These are phyloP conservation scores for Creontiades dilutus DNA, from an alignment of 2,888 invertebrate species.

Conservation along the genomic window DNA sequence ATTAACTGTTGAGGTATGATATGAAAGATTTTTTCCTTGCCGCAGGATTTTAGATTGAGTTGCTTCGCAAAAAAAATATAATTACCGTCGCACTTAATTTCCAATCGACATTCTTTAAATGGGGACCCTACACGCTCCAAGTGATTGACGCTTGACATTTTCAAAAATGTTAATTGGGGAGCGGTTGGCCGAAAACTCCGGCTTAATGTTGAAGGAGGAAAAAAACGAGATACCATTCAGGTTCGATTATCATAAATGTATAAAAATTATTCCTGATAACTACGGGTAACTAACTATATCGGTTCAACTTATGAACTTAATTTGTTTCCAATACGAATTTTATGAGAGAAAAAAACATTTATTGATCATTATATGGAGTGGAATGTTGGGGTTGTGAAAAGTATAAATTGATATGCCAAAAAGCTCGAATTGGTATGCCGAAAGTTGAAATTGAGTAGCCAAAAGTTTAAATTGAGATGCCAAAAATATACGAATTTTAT, in stretches of 20 bases:
- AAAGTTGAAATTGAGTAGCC: too few species aligned
- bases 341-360: too few species aligned
- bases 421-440: too few species aligned
- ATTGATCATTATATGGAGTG: too few species aligned
- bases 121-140: not conserved
- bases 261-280: not conserved
- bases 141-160: not conserved
- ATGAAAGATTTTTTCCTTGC: not conserved
- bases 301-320: too few species aligned
- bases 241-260: not conserved
- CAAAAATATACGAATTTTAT: too few species aligned
- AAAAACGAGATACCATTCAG: not conserved
- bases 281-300: not conserved
- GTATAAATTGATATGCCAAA: too few species aligned
- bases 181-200: not conserved
- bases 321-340: too few species aligned
- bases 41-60: constrained; percentile 4
- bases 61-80: not conserved
- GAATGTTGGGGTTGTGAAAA: too few species aligned
- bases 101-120: not conserved
- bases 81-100: not conserved
- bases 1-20: not conserved
- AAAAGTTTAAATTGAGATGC: too few species aligned
- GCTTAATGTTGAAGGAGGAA: not conserved
- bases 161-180: not conserved